Evolutionary conservation across 2,113 vertebrate genomes (phyloP), one percentile per base, ranked within the genome.

Genomic region (Lasiurus cinereus): DNA sequence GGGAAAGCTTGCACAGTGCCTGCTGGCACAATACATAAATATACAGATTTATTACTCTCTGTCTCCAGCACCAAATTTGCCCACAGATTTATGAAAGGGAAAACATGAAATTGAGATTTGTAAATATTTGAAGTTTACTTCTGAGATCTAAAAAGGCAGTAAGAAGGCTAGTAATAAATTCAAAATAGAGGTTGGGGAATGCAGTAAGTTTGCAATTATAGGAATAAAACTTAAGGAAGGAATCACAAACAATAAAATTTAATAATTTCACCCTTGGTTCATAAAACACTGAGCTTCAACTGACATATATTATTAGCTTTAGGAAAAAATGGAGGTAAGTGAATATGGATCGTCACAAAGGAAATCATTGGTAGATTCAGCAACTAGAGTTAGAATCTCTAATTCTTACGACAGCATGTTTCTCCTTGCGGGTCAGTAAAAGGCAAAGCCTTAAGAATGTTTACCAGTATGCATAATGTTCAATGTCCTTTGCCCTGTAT

Each of bases 21-120:
- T 94, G 83, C 96, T 97, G 96, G 94, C 93, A 97, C 96, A 97
- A 97, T 97, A 93, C 97, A 96, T 96, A 97, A 97, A 96, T 94
- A 95, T 96, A 77, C 52, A 97, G 92, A 98, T 96, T 97, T 97
- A 97, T 96, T 96, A 87, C 88, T 95, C 93, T 90, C 93, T 97
- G 96, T 97, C 94, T 94, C 64, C 0, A 1, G 84, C 69, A 91
- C 74, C 69, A 66, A 96, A 96, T 96, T 96, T 96, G 29, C 96
- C 95, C 66, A 96, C 76, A 96, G 66, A 97, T 96, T 98, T 97
- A 97, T 92, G 97, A 97, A 64, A 85, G 9, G 39, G 46, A 93
- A 97, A 96, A 96, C 94, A 62, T 79, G 82, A 96, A 97, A 90
- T 12, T 84, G 96, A 94, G 77, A 91, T 96, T 95, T 97, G 67